Evolutionary conservation across 1,140 invertebrate species (phyloP).

Genomic region (Cydia fagiglandana): DNA sequence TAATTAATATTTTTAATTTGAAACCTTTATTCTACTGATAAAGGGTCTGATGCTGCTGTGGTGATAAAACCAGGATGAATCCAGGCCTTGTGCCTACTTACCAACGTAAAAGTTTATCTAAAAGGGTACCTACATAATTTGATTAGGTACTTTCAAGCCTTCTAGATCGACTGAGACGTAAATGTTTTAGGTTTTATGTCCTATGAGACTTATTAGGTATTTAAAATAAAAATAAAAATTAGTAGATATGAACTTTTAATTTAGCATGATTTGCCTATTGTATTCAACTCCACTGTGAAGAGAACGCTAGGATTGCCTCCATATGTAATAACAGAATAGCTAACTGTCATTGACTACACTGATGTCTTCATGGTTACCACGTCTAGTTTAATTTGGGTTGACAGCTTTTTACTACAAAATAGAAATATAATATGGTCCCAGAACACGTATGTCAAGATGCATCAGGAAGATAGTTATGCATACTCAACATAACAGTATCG

Average conservation of each 20-base stretch:
- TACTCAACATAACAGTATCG: conserved; percentile 5
- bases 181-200: too few relatives aligned
- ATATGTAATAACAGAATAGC: neutral
- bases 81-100: too few relatives aligned
- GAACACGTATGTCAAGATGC: conserved; percentile 7
- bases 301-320: neutral
- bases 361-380: neutral
- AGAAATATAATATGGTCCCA: neutral
- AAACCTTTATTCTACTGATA: too few relatives aligned
- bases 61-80: too few relatives aligned
- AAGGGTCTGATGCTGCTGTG: too few relatives aligned
- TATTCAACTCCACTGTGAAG: neutral
- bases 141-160: too few relatives aligned
- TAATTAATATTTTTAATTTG: neutral
- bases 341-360: neutral
- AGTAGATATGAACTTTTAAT: neutral
- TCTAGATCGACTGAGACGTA: too few relatives aligned
- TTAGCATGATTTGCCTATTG: neutral
- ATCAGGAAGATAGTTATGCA: conserved; percentile 23
- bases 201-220: too few relatives aligned
- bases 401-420: conserved; percentile 24
- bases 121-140: too few relatives aligned
- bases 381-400: conserved; percentile 1
- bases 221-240: too few relatives aligned
- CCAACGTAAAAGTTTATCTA: too few relatives aligned